phyloP scores from a whole-genome alignment of 2,113 vertebrate genomes.

The Neotragus moschatus region DNA sequence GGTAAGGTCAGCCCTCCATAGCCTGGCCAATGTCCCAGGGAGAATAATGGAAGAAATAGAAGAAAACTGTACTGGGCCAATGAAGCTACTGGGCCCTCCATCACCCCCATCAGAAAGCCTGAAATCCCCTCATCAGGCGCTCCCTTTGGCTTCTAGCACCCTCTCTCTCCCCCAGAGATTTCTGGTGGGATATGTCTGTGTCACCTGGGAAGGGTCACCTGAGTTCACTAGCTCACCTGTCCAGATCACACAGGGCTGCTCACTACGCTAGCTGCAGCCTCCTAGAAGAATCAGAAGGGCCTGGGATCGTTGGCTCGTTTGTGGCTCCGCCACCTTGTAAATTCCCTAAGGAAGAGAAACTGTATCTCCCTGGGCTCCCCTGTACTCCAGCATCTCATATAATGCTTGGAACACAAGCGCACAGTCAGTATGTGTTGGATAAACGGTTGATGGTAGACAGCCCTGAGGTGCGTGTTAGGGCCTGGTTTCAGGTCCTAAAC shows the following conservation, averaged over 20 bases:
- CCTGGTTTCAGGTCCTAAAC: background rate
- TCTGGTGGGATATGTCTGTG: background rate
- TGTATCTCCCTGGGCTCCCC: no score
- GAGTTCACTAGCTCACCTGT: background rate
- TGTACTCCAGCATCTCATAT: background rate
- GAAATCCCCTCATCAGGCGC: background rate
- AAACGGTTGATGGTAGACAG: background rate
- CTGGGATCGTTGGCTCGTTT: background rate
- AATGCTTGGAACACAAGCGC: background rate
- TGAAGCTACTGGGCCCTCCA: background rate
- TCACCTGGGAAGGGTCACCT: background rate
- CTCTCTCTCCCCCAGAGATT: background rate
- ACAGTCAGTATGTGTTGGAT: background rate
- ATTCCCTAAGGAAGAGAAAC: background rate
- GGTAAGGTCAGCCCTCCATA: background rate
- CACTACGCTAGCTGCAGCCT: background rate
- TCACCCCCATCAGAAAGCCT: background rate
- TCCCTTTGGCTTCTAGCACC: background rate
- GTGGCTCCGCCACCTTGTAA: background rate
- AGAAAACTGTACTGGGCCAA: background rate
- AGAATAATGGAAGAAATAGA: background rate
- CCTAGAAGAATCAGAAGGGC: background rate
- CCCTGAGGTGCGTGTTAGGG: background rate
- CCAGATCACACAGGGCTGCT: background rate
- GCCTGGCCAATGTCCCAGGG: background rate